A percentile compares a stretch with the other conserved stretches of the same genome.
Conservation (phyloP, 1,140 invertebrate species). For the Drosophila arawakana region DNA sequence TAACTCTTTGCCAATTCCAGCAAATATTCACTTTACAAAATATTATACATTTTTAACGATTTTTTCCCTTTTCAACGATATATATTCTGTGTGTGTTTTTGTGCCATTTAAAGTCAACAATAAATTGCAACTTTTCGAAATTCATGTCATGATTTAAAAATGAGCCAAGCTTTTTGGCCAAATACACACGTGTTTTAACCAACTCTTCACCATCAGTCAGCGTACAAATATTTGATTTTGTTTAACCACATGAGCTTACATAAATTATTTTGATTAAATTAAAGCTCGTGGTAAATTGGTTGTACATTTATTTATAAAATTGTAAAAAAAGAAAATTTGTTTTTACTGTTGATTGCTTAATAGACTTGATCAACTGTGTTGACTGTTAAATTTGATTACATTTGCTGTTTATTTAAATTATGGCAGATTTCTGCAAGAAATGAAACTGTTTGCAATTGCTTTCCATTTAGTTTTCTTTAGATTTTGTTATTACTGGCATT, state of each 20-base stretch:
- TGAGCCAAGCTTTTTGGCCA: constrained; percentile 13
- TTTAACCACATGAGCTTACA: background rate
- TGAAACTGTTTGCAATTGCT: constrained; percentile 16
- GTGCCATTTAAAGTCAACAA: constrained; percentile 26
- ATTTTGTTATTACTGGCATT: constrained; percentile 22
- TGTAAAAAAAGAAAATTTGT: background rate
- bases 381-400: constrained; percentile 1
- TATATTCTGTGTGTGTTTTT: too few relatives aligned
- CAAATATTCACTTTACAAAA: background rate
- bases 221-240: constrained; percentile 14
- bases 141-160: constrained; percentile 26
- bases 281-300: constrained; percentile 16
- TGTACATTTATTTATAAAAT: constrained; percentile 3
- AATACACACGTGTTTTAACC: constrained; percentile 9
- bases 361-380: background rate
- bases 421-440: constrained; percentile 2
- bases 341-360: background rate
- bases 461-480: constrained; percentile 7
- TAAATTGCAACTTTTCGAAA: constrained; percentile 12
- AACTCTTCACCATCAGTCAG: background rate
- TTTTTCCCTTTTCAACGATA: background rate
- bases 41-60: constrained; percentile 5
- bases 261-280: constrained; percentile 14
- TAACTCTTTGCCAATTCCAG: background rate
- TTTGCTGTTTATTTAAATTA: constrained; percentile 12